Percentiles rank a stretch among this genome's conserved stretches.
Conservation (phyloP, 2,888 invertebrate genomes). For the Melinaea marsaeus region DNA sequence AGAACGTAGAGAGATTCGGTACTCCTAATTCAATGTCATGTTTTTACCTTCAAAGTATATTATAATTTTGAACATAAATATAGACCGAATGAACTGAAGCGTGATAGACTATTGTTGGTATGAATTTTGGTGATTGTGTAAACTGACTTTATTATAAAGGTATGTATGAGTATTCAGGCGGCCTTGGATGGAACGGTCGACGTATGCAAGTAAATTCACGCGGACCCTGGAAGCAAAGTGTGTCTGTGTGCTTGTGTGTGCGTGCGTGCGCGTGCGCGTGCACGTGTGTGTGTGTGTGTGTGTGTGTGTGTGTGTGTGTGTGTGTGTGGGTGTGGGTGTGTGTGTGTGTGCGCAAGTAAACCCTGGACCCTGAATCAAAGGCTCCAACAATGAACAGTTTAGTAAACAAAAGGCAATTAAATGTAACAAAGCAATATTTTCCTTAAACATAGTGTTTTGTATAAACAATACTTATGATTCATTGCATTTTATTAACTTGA, state of each 20-base stretch:
- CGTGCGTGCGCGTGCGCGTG: too few relatives aligned
- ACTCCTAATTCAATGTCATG: slow-evolving; percentile 8
- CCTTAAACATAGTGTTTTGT: slow-evolving; percentile 17
- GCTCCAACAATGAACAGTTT: slow-evolving; percentile 29
- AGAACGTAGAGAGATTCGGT: too few relatives aligned
- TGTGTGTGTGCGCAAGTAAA: too few relatives aligned
- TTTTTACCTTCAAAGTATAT: slow-evolving; percentile 13
- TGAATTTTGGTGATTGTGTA: slow-evolving; percentile 31
- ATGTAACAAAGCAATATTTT: slow-evolving; percentile 30
- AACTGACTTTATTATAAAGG: slow-evolving; percentile 30
- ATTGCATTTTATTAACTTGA: slow-evolving; percentile 10
- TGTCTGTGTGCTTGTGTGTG: too few relatives aligned
- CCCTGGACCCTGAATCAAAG: neutral
- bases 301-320: too few relatives aligned
- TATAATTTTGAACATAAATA: slow-evolving; percentile 18
- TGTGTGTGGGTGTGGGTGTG: too few relatives aligned
- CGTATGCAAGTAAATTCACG: slow-evolving; percentile 12
- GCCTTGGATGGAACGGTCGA: slow-evolving; percentile 29
- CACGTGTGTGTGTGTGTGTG: too few relatives aligned
- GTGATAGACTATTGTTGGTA: slow-evolving; percentile 21
- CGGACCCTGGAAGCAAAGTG: neutral
- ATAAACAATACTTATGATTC: slow-evolving; percentile 16
- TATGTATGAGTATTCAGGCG: slow-evolving; percentile 26
- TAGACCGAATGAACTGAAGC: slow-evolving; percentile 22
- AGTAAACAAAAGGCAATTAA: slow-evolving; percentile 39